Evolutionary conservation across 1,140 invertebrate genomes (phyloP).

Genomic region (Penaeus chinensis): DNA sequence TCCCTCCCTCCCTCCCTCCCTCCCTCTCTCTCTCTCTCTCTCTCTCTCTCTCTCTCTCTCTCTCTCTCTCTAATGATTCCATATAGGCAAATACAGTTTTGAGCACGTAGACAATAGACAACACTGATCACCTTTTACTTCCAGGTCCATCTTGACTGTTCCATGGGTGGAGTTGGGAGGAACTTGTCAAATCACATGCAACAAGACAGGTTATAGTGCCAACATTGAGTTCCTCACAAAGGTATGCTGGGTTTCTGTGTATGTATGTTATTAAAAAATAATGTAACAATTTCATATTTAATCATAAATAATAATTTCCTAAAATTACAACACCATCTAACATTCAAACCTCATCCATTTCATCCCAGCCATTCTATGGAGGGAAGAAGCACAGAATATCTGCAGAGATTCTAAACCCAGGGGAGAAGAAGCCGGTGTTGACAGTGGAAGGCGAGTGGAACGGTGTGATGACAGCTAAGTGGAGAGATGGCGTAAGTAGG

Average conservation of each 20-base stretch:
- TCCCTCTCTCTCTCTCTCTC: no score
- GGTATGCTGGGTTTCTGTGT: slow-evolving; percentile 25
- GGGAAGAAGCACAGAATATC: slow-evolving; percentile 91
- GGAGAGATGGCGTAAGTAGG: slow-evolving; percentile 79
- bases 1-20: no score
- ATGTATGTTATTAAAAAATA: no score
- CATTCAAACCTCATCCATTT: slow-evolving; percentile 25
- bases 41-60: not conserved
- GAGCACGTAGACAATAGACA: no score
- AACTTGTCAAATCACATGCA: slow-evolving; percentile 85
- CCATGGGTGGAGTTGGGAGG: slow-evolving; percentile 98
- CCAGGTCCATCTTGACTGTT: slow-evolving; percentile 90
- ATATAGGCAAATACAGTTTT: no score
- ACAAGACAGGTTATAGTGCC: slow-evolving; percentile 89
- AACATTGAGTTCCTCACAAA: slow-evolving; percentile 95
- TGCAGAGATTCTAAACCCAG: slow-evolving; percentile 80
- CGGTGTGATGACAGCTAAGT: slow-evolving; percentile 90
- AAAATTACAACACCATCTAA: no score
- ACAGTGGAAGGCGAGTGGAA: slow-evolving; percentile 95
- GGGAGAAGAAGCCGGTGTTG: slow-evolving; percentile 89
- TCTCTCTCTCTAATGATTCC: slow-evolving; percentile 20
- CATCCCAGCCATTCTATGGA: slow-evolving; percentile 87
- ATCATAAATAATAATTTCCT: not conserved
- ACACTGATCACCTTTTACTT: slow-evolving; percentile 25
- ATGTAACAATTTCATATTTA: not conserved